Evolutionary conservation across 2,888 invertebrate genomes (phyloP), one percentile per base, ranked within the genome.

Genomic region (Sesia apiformis): DNA sequence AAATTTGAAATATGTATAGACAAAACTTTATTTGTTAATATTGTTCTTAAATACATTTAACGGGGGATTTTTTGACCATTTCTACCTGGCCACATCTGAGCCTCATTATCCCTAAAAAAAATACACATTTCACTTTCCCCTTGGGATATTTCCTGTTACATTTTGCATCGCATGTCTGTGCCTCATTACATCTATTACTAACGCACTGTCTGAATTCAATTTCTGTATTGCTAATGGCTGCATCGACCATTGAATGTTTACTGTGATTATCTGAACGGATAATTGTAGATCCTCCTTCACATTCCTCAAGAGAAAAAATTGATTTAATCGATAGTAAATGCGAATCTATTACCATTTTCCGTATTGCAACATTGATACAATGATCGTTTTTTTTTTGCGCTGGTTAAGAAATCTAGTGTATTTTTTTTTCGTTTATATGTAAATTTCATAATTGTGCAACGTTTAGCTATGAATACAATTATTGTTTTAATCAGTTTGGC

Each of bases 221-320:
- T 6, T n/a, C 46, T 46, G 8, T 4, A 55, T 55, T 54, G 57
- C 56, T 54, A 63, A 65, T 64, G 59, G 58, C 60, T 60, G 65
- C 60, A 64, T 67, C 61, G 65, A 61, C 64, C 67, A 69, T 67
- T 71, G 64, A 66, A 69, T 64, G 66, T 66, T 66, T 72, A 67
- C 68, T 70, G 67, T 66, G 66, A 72, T 74, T 69, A 74, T 69
- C 67, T 63, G 55, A 53, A 60, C 61, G 65, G 68, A 71, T 70
- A 70, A 70, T 60, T 57, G 58, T 56, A 61, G 57, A 68, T 65
- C 66, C 68, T 69, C 71, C 70, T 70, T 69, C 56, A 46, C 46
- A 46, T 46, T 46, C 46, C 46, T 8, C 38, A 4, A 51, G 39
- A 51, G n/a, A 51, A 51, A 51, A 51, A 51, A 51, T 51, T n/a